phyloP scores from a whole-genome alignment of 2,113 vertebrate species.

The Sylvilagus bachmani region DNA sequence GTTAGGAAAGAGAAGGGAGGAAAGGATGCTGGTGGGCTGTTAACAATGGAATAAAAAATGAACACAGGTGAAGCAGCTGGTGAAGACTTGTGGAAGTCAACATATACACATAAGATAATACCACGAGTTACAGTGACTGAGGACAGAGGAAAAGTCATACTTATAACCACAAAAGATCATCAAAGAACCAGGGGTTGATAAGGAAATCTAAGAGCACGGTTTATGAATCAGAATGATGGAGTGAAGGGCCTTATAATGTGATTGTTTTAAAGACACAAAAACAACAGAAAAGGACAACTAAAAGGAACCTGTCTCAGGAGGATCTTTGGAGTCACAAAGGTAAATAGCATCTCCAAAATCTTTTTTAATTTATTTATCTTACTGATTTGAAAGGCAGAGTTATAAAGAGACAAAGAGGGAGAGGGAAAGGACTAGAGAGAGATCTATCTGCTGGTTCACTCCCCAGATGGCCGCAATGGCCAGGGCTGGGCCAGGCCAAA shows the following conservation, averaged over 20 bases:
- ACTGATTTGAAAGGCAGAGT: too few relatives aligned
- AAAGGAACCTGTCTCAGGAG: background rate
- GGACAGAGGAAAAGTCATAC: background rate
- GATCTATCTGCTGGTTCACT: too few relatives aligned
- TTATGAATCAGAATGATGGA: background rate
- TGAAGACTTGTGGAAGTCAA: background rate
- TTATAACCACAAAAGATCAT: background rate
- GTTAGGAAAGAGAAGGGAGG: background rate
- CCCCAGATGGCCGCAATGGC: too few relatives aligned
- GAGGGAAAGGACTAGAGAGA: too few relatives aligned
- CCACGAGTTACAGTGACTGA: background rate
- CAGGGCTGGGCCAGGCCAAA: too few relatives aligned
- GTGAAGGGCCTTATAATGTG: background rate
- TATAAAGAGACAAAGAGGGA: too few relatives aligned
- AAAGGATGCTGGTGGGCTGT: background rate
- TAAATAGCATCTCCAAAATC: background rate
- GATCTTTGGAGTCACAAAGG: background rate
- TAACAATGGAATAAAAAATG: background rate
- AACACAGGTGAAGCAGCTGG: background rate
- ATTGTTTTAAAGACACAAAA: background rate
- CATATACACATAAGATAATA: background rate
- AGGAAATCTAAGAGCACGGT: background rate
- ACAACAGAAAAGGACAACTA: background rate
- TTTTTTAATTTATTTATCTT: too few relatives aligned
- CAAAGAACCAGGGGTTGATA: background rate